Percentiles rank a stretch among this genome's conserved stretches.
These are phyloP conservation scores for Elachura formosa DNA, from an alignment of 2,113 vertebrate genomes.

Conservation along the genomic window DNA sequence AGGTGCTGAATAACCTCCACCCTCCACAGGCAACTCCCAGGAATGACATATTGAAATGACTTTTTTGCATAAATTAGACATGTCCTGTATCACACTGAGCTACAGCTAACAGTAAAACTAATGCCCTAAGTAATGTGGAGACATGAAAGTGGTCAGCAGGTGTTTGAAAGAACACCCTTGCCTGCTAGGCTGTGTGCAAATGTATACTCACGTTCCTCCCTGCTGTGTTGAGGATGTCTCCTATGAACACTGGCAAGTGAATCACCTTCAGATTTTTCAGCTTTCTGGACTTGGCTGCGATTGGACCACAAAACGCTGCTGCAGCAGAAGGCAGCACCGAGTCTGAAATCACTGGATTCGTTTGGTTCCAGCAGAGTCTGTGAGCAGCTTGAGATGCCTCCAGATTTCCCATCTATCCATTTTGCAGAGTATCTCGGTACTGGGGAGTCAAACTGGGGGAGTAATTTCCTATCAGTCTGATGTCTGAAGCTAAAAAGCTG, in stretches of 20 bases:
- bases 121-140: no score
- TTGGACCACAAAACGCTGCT: conserved; percentile 71
- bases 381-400: conserved; percentile 71
- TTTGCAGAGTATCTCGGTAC: conserved; percentile 89
- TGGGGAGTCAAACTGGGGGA: conserved; percentile 86
- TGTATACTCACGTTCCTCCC: conserved; percentile 84
- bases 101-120: neutral
- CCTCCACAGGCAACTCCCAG: neutral
- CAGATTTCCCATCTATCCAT: conserved; percentile 74
- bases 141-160: neutral
- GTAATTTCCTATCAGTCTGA: conserved; percentile 80
- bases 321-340: conserved; percentile 66
- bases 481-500: conserved; percentile 83
- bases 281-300: conserved; percentile 54
- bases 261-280: conserved; percentile 58
- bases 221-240: conserved; percentile 69
- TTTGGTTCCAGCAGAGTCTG: conserved; percentile 76
- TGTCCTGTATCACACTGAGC: rapidly evolving
- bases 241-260: neutral
- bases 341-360: conserved; percentile 66
- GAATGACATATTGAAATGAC: neutral
- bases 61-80: neutral
- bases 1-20: neutral
- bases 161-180: neutral
- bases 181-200: neutral